Base-by-base conservation (phyloP, 2,797 vertebrate genomes). In the Channa striata region DNA sequence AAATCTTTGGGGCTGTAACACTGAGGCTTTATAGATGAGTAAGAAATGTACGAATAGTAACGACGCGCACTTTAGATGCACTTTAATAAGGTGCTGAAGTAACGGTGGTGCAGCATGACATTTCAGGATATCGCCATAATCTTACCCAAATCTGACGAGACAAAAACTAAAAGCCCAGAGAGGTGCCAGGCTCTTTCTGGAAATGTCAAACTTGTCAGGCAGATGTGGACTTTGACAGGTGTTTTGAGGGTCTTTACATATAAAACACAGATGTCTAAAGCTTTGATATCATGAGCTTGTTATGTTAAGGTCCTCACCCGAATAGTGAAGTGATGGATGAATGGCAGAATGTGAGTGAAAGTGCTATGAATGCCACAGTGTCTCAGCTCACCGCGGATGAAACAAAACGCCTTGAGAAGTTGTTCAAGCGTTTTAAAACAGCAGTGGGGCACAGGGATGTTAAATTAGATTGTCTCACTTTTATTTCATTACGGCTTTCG, bases 381-480 rank as follows among this genome's bases (percentile, higher is more conserved):
- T 90, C 82, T 91, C 74, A 77, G 88, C 76, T 81, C 81, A 42
- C 74, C 14, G 43, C 14, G 56, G 70, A 85, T 36, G 82, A 89
- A 93, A 89, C 86, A 58, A 78, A 92, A 91, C 33, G 84, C 92
- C 84, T 40, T 20, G 37, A 84, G 80, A 89, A 89, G 83, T 90
- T 88, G 85, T 90, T 85, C 61, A 81, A 82, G 88, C 87, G 14
- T 91, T 90, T 90, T 60, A 84, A 93, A 93, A 91, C 88, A 83
- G 80, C 84, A 47, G 77, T 75, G 72, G 67, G 69, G 74, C 44
- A 72, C 80, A 69, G 78, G 52, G 78, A 77, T 66, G 65, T 69
- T 89, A 92, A 93, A 93, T 93, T 89, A 73, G 87, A 93, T 94
- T 93, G 80, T 81, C 81, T 65, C 52, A 53, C 80, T 84, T 78